phyloP scores from a whole-genome alignment of 2,113 vertebrate species.

The Sylvia atricapilla region DNA sequence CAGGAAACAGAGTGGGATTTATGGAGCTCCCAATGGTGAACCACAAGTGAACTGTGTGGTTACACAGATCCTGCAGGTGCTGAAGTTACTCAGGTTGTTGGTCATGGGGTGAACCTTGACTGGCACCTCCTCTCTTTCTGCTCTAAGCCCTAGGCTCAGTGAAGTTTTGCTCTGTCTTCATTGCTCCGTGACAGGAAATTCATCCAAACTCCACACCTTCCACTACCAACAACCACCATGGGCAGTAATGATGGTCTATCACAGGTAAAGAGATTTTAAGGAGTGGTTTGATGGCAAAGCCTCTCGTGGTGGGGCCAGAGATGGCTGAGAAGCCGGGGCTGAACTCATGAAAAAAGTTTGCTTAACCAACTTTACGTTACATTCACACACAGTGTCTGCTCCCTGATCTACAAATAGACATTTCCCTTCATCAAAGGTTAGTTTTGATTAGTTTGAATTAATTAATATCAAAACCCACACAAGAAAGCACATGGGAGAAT shows the following conservation, averaged over 20 bases:
- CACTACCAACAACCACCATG: fast-evolving
- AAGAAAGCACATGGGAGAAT: not conserved
- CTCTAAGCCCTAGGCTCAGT: not conserved
- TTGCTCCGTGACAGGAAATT: not conserved
- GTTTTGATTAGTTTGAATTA: not conserved
- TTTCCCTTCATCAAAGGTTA: not conserved
- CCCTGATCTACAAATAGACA: not conserved
- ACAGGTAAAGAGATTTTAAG: not conserved
- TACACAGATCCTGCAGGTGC: not conserved
- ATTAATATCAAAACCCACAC: not conserved
- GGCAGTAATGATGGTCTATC: not conserved
- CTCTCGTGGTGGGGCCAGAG: fast-evolving
- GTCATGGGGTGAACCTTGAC: not conserved
- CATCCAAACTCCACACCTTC: not conserved
- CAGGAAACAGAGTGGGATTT: not conserved
- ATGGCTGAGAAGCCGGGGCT: not conserved
- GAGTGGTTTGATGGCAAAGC: not conserved
- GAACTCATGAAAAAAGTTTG: not conserved
- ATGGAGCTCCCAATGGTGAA: not conserved
- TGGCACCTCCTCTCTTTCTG: not conserved
- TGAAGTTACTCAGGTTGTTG: not conserved
- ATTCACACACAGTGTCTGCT: fast-evolving
- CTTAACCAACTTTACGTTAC: not conserved
- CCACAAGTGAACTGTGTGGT: not conserved
- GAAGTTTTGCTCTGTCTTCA: not conserved